These are phyloP conservation scores for Calameuta idolon DNA, from an alignment of 2,888 invertebrate genomes.

Conservation along the genomic window DNA sequence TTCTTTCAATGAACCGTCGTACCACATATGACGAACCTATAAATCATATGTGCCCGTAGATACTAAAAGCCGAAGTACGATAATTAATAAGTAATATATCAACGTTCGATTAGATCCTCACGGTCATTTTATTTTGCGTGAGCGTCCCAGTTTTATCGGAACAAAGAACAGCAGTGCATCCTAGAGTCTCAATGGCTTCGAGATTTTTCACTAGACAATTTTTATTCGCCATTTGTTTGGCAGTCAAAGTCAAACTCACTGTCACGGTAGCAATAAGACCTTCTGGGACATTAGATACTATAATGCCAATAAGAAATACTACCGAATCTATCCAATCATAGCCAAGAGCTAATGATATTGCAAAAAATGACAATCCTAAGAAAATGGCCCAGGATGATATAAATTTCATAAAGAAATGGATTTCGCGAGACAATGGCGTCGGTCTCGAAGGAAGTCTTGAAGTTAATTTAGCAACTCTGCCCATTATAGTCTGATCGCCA, in stretches of 20 bases:
- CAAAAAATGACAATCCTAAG: constrained; percentile 78
- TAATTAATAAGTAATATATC: constrained; percentile 1
- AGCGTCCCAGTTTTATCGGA: constrained; percentile 84
- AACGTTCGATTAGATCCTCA: constrained; percentile 64
- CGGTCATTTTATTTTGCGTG: constrained; percentile 79
- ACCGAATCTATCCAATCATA: constrained; percentile 78
- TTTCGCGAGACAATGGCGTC: constrained; percentile 83
- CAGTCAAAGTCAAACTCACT: constrained; percentile 81
- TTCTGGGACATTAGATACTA: constrained; percentile 84
- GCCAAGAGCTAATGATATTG: constrained; percentile 76
- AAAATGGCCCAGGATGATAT: constrained; percentile 77
- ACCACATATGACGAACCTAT: constrained; percentile 75
- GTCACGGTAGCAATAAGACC: constrained; percentile 82
- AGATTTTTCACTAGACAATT: constrained; percentile 84
- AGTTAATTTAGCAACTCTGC: constrained; percentile 78
- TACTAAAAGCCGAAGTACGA: not conserved
- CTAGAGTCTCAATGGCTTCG: constrained; percentile 82
- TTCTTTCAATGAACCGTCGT: constrained; percentile 66
- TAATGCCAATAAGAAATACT: constrained; percentile 78
- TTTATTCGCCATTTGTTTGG: constrained; percentile 79
- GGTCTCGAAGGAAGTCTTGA: constrained; percentile 75
- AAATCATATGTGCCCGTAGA: not conserved
- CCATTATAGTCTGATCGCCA: constrained; percentile 77
- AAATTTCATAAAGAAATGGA: constrained; percentile 80
- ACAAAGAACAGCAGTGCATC: constrained; percentile 84